Conservation (phyloP, 2,113 vertebrate species). For the Pyrgilauda ruficollis region DNA sequence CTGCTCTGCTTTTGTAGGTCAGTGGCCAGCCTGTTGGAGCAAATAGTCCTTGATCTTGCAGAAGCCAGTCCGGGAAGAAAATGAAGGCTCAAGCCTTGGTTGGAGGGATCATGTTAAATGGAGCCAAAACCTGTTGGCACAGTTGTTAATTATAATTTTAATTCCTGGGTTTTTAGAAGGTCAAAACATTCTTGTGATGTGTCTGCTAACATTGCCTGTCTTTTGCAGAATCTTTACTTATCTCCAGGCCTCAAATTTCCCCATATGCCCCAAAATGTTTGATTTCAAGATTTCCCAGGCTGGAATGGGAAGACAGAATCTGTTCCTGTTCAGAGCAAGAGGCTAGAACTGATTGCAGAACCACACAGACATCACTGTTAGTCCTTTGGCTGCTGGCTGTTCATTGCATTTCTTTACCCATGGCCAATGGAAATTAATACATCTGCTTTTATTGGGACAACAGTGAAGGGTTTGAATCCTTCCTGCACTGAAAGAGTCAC, state of each 20-base stretch:
- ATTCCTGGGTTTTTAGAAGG: neutral
- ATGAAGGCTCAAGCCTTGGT: neutral
- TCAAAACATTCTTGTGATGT: neutral
- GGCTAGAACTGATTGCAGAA: neutral
- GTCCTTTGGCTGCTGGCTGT: neutral
- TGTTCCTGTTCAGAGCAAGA: fast-evolving
- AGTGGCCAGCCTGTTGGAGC: neutral
- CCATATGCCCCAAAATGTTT: neutral
- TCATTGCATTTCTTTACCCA: neutral
- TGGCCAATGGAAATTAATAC: neutral
- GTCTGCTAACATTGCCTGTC: neutral
- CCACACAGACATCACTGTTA: neutral
- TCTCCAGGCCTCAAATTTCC: neutral
- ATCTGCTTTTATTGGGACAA: neutral
- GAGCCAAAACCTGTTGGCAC: neutral
- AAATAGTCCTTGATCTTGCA: neutral
- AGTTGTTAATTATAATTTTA: neutral
- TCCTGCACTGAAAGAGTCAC: neutral
- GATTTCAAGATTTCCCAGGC: neutral
- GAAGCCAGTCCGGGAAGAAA: neutral
- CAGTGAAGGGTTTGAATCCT: neutral
- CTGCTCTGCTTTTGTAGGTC: conserved; percentile 15
- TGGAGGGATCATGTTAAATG: neutral
- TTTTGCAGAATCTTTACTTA: neutral
- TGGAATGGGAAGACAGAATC: neutral